phyloP scores from a whole-genome alignment of 2,113 vertebrate genomes.

The Alosa alosa region DNA sequence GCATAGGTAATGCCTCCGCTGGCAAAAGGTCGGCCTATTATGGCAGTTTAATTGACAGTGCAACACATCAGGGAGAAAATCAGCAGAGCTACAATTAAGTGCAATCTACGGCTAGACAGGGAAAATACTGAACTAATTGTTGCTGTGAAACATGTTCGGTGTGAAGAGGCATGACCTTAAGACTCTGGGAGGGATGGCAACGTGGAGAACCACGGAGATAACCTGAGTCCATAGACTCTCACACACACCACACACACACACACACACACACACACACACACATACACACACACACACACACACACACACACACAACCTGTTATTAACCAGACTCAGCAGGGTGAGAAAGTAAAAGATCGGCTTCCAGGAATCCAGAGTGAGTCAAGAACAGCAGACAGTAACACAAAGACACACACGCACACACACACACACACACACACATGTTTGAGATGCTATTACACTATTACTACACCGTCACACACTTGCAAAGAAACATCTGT shows the following conservation, averaged over 20 bases:
- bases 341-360: background rate
- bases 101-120: conserved; percentile 63
- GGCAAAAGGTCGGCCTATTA: conserved; percentile 41
- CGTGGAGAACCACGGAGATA: background rate
- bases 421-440: background rate
- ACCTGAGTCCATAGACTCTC: background rate
- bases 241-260: background rate
- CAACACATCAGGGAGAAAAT: conserved; percentile 40
- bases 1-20: conserved; percentile 40
- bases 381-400: background rate
- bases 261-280: background rate
- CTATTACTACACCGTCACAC: background rate
- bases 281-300: background rate
- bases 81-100: conserved; percentile 62
- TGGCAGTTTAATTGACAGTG: conserved; percentile 42
- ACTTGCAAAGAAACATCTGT: background rate
- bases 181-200: conserved; percentile 44
- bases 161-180: conserved; percentile 54
- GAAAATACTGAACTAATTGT: conserved; percentile 55
- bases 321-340: conserved; percentile 3
- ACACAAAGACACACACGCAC: background rate
- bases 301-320: background rate
- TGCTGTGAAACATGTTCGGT: conserved; percentile 53
- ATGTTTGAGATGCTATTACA: background rate
- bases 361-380: background rate